phyloP scores from a whole-genome alignment of 2,113 vertebrate genomes.

The Engraulis encrasicolus region DNA sequence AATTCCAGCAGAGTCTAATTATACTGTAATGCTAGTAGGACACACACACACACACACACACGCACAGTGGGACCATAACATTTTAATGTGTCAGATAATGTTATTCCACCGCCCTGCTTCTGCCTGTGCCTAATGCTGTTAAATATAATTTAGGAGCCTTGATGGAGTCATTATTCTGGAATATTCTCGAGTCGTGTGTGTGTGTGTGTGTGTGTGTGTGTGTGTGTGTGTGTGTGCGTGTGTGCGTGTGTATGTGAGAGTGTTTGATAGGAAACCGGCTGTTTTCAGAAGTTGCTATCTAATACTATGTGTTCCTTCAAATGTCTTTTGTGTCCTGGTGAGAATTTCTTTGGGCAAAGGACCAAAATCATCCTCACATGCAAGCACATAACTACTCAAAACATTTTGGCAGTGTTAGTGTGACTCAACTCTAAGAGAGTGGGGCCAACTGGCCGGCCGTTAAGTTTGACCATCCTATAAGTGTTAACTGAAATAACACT shows the following conservation, averaged over 20 bases:
- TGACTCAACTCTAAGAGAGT: no score
- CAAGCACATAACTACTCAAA: not conserved
- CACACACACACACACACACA: not conserved
- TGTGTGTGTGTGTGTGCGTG: no score
- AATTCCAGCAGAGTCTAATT: not conserved
- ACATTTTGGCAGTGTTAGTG: no score
- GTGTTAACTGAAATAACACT: no score
- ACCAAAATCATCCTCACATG: not conserved
- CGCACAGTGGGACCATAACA: not conserved
- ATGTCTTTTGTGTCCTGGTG: not conserved
- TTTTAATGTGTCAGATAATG: constrained; percentile 12
- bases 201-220: no score
- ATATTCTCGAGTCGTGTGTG: not conserved
- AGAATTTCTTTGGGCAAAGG: not conserved
- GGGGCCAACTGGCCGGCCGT: no score
- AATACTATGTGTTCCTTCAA: no score
- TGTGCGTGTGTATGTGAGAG: no score
- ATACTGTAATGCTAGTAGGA: not conserved
- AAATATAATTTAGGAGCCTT: not conserved
- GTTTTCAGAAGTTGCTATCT: no score
- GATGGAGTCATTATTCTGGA: not conserved
- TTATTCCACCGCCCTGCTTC: not conserved
- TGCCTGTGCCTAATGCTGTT: not conserved
- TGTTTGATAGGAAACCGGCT: no score
- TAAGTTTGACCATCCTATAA: no score